Conservation (phyloP, 2,113 vertebrate genomes). For the Thalassarche chlororhynchos region DNA sequence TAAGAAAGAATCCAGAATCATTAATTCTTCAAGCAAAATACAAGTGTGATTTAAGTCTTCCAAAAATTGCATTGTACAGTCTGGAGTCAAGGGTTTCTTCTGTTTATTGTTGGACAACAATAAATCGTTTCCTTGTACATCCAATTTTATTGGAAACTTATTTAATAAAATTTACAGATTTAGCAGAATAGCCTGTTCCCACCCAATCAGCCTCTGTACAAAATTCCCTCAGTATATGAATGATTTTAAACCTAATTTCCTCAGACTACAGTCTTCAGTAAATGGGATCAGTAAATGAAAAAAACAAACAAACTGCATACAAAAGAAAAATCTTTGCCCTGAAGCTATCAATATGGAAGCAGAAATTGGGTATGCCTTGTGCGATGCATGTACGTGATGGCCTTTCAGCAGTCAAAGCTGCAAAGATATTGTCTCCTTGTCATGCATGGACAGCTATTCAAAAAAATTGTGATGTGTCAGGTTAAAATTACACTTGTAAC, state of each 20-base stretch:
- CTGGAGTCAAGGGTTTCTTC: background rate
- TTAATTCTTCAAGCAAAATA: background rate
- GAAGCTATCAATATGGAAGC: background rate
- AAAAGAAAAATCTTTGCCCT: background rate
- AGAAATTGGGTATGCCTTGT: background rate
- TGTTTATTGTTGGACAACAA: background rate
- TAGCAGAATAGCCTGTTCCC: background rate
- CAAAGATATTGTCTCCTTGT: background rate
- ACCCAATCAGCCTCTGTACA: background rate
- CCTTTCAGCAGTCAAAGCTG: background rate
- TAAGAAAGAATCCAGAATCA: background rate
- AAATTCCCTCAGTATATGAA: background rate
- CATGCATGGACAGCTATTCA: background rate
- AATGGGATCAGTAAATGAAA: background rate
- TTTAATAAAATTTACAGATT: background rate
- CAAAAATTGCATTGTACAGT: background rate
- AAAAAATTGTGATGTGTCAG: background rate
- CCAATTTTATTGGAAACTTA: background rate
- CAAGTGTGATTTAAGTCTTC: background rate
- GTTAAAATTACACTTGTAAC: background rate
- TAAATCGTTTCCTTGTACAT: background rate
- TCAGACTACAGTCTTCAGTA: background rate
- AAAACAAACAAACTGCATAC: background rate
- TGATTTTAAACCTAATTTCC: background rate
- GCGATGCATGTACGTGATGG: accelerated